Conservation (phyloP, 2,888 invertebrate genomes). For the Deilephila porcellus region DNA sequence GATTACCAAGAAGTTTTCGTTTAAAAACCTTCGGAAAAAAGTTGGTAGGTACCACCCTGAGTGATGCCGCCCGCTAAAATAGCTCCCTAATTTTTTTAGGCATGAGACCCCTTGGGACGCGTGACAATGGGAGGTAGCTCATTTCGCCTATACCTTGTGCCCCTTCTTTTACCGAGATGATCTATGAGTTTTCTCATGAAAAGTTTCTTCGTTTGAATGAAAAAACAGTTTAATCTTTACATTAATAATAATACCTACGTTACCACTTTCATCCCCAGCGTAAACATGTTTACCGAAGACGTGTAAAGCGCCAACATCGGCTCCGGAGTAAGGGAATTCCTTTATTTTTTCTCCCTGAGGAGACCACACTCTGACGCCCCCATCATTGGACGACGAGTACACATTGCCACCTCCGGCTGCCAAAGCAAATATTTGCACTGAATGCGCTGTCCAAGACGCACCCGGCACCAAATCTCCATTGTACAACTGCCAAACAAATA, state of each 20-base stretch:
- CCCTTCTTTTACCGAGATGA: too few relatives aligned
- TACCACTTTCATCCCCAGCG: slow-evolving; percentile 86
- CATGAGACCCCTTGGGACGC: too few relatives aligned
- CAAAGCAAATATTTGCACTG: slow-evolving; percentile 85
- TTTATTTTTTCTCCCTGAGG: slow-evolving; percentile 63
- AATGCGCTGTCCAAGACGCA: slow-evolving; percentile 83
- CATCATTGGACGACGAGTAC: slow-evolving; percentile 87
- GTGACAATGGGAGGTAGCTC: too few relatives aligned
- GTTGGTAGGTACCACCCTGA: too few relatives aligned
- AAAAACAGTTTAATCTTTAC: background rate
- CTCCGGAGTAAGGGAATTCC: slow-evolving; percentile 69
- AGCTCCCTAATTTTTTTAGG: too few relatives aligned
- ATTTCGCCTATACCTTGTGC: too few relatives aligned
- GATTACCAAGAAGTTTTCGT: too few relatives aligned
- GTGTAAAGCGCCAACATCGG: slow-evolving; percentile 65
- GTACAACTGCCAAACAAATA: slow-evolving; percentile 57
- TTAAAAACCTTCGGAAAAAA: too few relatives aligned
- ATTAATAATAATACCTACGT: slow-evolving; percentile 81
- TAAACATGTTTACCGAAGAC: slow-evolving; percentile 77
- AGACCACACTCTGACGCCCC: slow-evolving; percentile 85
- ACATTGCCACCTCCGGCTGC: slow-evolving; percentile 77
- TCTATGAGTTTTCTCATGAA: background rate
- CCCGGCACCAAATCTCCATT: slow-evolving; percentile 60
- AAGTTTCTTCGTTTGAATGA: background rate
- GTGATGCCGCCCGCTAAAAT: too few relatives aligned